Conservation (phyloP, 2,113 vertebrate genomes). For the human region GRCh38 chr1:225780501-225781000, state of each 20-base stretch:
- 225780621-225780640: not conserved
- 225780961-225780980: not conserved
- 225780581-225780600: not conserved
- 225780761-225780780: not conserved
- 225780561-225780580: not conserved
- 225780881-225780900: not conserved
- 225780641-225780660: not conserved
- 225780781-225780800: not conserved
- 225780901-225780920: not conserved
- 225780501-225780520: not conserved
- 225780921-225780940: not conserved
- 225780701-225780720: not conserved
- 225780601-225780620: not conserved
- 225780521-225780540: not conserved
- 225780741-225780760: not conserved
- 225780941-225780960: not conserved
- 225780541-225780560: not conserved
- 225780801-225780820: not conserved
- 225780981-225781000: not conserved
- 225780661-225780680: not conserved
- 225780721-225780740: not conserved
- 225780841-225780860: not conserved
- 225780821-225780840: not conserved
- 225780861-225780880: not conserved
- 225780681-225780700: not conserved